Conservation (phyloP, 2,797 vertebrate species). For the Tympanoctomys barrerae region DNA sequence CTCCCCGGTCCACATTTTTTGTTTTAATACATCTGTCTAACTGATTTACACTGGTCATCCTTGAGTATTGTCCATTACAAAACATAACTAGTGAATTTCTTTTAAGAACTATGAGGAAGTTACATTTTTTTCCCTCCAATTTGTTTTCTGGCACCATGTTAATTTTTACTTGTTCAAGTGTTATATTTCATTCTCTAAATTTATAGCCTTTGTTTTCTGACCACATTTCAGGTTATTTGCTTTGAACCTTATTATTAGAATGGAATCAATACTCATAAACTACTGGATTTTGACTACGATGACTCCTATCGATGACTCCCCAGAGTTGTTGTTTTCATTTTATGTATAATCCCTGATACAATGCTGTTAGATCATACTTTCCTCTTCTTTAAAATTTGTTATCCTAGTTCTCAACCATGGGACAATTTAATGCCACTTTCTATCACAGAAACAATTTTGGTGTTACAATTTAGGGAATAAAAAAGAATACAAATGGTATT, state of each 20-base stretch:
- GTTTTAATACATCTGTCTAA: background rate
- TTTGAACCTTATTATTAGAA: background rate
- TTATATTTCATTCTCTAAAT: background rate
- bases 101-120: conserved; percentile 14
- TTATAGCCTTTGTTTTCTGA: background rate
- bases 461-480: background rate
- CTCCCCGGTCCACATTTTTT: background rate
- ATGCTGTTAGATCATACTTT: background rate
- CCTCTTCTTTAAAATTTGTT: background rate
- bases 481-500: too few relatives aligned
- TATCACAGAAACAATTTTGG: background rate
- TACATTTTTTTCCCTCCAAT: background rate
- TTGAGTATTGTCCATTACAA: background rate
- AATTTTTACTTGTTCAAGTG: background rate
- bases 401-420: background rate
- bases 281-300: background rate
- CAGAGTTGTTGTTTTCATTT: background rate
- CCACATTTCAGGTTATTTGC: background rate
- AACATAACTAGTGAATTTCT: background rate
- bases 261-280: background rate
- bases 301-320: background rate
- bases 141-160: background rate
- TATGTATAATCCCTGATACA: background rate
- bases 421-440: background rate
- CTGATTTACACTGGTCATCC: background rate